These are phyloP conservation scores for Eudemis profundana DNA, from an alignment of 2,888 invertebrate genomes.

Conservation along the genomic window DNA sequence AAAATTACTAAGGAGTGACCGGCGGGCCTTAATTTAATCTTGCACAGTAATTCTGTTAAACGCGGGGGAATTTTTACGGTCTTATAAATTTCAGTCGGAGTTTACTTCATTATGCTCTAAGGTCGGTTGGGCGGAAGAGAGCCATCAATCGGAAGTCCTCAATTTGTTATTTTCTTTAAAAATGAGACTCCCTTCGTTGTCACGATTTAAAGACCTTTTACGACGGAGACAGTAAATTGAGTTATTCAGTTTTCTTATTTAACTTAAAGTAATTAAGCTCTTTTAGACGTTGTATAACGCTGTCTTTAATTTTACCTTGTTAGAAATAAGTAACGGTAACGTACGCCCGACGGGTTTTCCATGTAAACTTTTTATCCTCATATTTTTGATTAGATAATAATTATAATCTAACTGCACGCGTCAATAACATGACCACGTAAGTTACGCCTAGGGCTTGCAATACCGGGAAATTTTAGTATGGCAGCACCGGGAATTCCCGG, in stretches of 20 bases:
- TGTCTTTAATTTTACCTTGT: not conserved
- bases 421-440: no score
- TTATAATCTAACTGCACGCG: no score
- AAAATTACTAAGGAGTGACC: conserved; percentile 74
- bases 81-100: conserved; percentile 51
- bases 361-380: no score
- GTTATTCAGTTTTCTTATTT: not conserved
- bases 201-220: conserved; percentile 1
- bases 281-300: not conserved
- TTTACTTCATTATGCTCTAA: conserved; percentile 52
- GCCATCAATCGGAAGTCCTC: conserved; percentile 39
- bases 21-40: conserved; percentile 69
- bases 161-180: conserved; percentile 36
- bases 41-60: conserved; percentile 63
- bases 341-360: no score
- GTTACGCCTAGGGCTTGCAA: no score
- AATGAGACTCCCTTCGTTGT: not conserved
- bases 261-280: not conserved
- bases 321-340: no score
- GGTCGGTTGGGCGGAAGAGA: conserved; percentile 39
- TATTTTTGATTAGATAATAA: no score
- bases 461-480: no score
- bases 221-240: not conserved
- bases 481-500: no score
- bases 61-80: conserved; percentile 57